These are phyloP conservation scores for Ephestia elutella DNA, from an alignment of 1,140 invertebrate genomes.

Conservation along the genomic window DNA sequence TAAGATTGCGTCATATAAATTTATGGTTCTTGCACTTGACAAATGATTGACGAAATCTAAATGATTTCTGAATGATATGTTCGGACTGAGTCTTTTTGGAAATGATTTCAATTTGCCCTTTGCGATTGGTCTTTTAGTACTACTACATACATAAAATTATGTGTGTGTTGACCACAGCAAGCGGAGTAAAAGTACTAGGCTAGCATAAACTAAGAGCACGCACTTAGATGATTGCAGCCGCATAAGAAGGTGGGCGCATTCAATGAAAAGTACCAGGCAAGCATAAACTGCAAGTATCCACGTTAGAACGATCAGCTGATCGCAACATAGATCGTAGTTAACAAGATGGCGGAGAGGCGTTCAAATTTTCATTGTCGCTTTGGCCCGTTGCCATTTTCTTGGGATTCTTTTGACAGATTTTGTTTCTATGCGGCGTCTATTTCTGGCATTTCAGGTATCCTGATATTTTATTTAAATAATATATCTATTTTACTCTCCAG, in stretches of 20 bases:
- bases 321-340: background rate
- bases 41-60: too few relatives aligned
- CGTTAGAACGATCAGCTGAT: background rate
- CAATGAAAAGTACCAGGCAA: background rate
- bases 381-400: background rate
- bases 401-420: background rate
- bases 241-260: too few relatives aligned
- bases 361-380: conserved; percentile 6
- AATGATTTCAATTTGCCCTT: too few relatives aligned
- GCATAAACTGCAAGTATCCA: background rate
- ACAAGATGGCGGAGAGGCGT: background rate
- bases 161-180: background rate
- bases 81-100: too few relatives aligned
- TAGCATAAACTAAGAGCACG: background rate
- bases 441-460: background rate
- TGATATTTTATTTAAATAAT: background rate
- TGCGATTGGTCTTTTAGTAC: too few relatives aligned
- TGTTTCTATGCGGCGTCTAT: background rate
- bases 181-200: too few relatives aligned
- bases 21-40: too few relatives aligned
- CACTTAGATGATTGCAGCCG: too few relatives aligned
- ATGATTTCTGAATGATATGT: too few relatives aligned
- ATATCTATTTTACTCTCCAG: too few relatives aligned
- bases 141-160: too few relatives aligned
- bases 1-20: too few relatives aligned